Evolutionary conservation across 2,113 vertebrate genomes (phyloP).

Genomic region (Fregata magnificens): DNA sequence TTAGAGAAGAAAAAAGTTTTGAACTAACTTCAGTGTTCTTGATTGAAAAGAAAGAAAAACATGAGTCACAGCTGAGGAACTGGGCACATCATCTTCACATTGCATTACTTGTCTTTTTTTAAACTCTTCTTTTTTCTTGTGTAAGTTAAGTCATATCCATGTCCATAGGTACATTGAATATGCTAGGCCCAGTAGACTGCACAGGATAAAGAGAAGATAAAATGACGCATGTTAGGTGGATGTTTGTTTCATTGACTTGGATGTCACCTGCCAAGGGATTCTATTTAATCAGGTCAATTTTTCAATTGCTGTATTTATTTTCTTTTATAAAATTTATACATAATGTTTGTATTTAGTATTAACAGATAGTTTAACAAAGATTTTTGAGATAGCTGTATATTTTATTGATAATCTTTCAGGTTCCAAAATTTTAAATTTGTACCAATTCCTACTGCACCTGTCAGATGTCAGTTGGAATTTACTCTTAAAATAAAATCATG

Average conservation of each 20-base stretch:
- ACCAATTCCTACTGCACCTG: not conserved
- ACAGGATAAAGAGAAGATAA: not conserved
- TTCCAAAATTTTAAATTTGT: not conserved
- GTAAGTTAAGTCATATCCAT: not conserved
- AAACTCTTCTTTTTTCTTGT: not conserved
- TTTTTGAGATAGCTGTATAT: not conserved
- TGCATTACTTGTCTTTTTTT: not conserved
- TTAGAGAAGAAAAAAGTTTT: not conserved
- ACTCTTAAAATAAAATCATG: not conserved
- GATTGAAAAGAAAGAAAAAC: not conserved
- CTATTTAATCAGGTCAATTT: not conserved
- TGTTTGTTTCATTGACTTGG: not conserved
- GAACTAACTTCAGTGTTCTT: not conserved
- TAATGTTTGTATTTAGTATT: not conserved
- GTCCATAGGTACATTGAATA: not conserved
- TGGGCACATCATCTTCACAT: not conserved
- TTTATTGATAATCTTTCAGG: not conserved
- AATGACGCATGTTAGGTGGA: not conserved
- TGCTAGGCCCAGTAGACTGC: not conserved
- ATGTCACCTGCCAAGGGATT: not conserved
- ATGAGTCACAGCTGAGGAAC: not conserved
- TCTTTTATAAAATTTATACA: not conserved
- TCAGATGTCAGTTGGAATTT: not conserved
- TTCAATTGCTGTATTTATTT: not conserved
- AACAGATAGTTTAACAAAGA: not conserved